A percentile compares a stretch with the other conserved stretches of the same genome.
phyloP scores from a whole-genome alignment of 2,888 invertebrate genomes.

The Phaedon cochleariae region DNA sequence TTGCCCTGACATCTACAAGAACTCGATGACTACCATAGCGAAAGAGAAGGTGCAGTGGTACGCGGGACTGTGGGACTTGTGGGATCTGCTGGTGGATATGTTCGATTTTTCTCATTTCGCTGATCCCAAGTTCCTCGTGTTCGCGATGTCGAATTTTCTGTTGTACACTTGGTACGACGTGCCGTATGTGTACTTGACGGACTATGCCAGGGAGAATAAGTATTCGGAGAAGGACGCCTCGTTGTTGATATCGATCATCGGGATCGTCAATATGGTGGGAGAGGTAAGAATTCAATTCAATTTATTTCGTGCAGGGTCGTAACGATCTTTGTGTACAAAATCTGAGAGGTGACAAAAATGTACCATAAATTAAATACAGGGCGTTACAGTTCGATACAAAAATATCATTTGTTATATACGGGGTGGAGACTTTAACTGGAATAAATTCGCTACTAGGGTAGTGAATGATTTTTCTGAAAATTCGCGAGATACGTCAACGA shows the following conservation, averaged over 20 bases:
- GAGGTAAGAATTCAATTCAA: constrained; percentile 78
- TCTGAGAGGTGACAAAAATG: no score
- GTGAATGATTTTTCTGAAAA: no score
- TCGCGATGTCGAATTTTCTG: constrained; percentile 87
- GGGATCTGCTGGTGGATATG: constrained; percentile 79
- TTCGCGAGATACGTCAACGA: no score
- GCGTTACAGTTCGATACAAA: no score
- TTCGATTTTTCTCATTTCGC: constrained; percentile 83
- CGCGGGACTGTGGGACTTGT: constrained; percentile 79
- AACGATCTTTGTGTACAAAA: background rate
- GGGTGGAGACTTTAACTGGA: no score
- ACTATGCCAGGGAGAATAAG: constrained; percentile 76
- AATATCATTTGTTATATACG: no score
- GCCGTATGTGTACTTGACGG: constrained; percentile 90
- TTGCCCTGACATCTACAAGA: constrained; percentile 89
- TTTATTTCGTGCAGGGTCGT: constrained; percentile 19
- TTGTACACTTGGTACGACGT: constrained; percentile 94
- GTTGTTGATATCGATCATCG: constrained; percentile 86
- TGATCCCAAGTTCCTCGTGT: constrained; percentile 77
- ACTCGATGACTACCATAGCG: constrained; percentile 86
- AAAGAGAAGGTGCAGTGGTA: constrained; percentile 81
- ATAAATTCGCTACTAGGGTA: no score
- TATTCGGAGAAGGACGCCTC: constrained; percentile 78
- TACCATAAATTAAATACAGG: no score
- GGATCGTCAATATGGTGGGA: constrained; percentile 87